These are phyloP conservation scores for Gymnobelideus leadbeateri DNA, from an alignment of 2,113 vertebrate genomes.

Conservation along the genomic window DNA sequence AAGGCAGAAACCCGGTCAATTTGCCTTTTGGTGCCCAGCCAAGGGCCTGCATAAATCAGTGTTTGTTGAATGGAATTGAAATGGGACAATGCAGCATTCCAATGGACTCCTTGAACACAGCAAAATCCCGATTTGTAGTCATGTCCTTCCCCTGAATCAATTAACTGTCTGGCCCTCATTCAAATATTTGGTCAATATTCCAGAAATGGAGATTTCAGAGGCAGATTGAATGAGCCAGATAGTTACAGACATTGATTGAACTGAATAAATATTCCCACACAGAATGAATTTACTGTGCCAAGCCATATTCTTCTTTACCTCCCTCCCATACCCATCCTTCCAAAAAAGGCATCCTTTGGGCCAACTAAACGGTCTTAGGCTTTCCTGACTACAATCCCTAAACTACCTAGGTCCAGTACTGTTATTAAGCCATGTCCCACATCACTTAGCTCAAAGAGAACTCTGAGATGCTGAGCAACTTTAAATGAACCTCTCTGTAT, in stretches of 20 bases:
- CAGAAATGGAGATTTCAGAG: not conserved
- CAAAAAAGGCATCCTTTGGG: not conserved
- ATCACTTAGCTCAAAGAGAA: not conserved
- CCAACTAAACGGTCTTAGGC: not conserved
- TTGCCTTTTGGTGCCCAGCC: not conserved
- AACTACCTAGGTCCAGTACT: not conserved
- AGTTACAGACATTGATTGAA: conserved; percentile 3
- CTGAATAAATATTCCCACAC: conserved; percentile 6
- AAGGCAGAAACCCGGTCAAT: not conserved
- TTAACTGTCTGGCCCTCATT: not conserved
- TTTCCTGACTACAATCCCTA: not conserved
- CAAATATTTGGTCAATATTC: conserved; percentile 10
- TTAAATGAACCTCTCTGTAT: not conserved
- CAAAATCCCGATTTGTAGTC: not conserved
- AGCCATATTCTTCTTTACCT: not conserved
- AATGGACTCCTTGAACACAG: not conserved
- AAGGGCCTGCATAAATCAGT: not conserved
- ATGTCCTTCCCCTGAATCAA: not conserved
- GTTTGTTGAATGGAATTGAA: not conserved
- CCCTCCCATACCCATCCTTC: not conserved
- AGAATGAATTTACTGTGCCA: not conserved
- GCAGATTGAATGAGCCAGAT: not conserved
- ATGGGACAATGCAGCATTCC: not conserved
- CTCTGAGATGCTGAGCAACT: not conserved
- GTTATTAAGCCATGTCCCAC: not conserved